phyloP scores from a whole-genome alignment of 2,797 vertebrate genomes.

The Brachymystax lenok region DNA sequence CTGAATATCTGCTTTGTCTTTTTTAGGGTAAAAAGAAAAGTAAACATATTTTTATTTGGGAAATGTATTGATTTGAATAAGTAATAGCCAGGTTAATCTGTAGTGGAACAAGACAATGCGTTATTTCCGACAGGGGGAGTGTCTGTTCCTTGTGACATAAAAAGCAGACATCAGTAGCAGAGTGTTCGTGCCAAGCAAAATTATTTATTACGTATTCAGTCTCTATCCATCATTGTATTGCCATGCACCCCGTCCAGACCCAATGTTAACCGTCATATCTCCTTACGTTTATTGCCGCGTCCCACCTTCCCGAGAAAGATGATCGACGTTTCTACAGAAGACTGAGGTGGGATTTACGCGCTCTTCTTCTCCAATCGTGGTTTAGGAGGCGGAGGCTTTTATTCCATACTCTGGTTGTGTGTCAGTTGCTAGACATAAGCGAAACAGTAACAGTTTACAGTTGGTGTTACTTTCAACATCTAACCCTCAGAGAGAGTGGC shows the following conservation, averaged over 20 bases:
- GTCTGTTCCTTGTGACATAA: constrained; percentile 43
- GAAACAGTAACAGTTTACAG: constrained; percentile 67
- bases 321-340: constrained; percentile 73
- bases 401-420: constrained; percentile 72
- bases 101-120: constrained; percentile 55
- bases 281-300: constrained; percentile 74
- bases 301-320: constrained; percentile 69
- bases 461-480: constrained; percentile 56
- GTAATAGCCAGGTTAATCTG: constrained; percentile 69
- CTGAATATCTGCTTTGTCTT: background rate
- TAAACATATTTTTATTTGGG: constrained; percentile 32
- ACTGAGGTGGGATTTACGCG: constrained; percentile 73
- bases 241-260: constrained; percentile 59
- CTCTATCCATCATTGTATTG: constrained; percentile 76
- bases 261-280: constrained; percentile 69
- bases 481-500: constrained; percentile 45
- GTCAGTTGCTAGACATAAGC: constrained; percentile 73
- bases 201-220: constrained; percentile 77
- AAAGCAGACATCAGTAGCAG: constrained; percentile 60
- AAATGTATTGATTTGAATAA: constrained; percentile 69
- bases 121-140: constrained; percentile 57
- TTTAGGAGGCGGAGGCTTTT: constrained; percentile 70
- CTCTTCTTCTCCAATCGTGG: constrained; percentile 68
- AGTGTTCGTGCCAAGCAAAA: constrained; percentile 70
- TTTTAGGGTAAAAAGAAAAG: constrained; percentile 13